These are phyloP conservation scores for Buceros bicornis DNA, from an alignment of 2,797 vertebrate species.

Conservation along the genomic window DNA sequence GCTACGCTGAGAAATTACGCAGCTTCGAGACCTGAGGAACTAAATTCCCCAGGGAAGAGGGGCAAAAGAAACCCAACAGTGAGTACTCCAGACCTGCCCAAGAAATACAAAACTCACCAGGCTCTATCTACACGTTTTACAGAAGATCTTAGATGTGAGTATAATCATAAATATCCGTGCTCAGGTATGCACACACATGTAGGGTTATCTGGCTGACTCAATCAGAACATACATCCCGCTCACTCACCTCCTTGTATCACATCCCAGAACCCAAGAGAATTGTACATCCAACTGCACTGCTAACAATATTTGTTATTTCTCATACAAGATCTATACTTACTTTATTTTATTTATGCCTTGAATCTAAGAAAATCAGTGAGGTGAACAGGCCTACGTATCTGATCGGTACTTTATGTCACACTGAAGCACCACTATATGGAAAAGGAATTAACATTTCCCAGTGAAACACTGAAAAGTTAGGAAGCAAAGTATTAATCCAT, in stretches of 20 bases:
- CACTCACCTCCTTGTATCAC: not conserved
- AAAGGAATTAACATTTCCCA: not conserved
- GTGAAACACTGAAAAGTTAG: not conserved
- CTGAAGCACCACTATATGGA: not conserved
- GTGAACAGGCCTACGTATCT: not conserved
- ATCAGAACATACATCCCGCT: not conserved
- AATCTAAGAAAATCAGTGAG: not conserved
- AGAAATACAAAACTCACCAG: not conserved
- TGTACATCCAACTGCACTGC: not conserved
- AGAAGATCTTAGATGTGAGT: not conserved
- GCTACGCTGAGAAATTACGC: not conserved
- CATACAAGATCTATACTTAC: not conserved
- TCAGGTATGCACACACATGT: not conserved
- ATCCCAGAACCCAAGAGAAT: not conserved
- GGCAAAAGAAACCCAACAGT: not conserved
- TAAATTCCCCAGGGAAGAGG: not conserved
- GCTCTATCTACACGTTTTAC: not conserved
- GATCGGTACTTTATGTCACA: not conserved
- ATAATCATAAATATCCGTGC: not conserved
- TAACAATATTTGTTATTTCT: not conserved
- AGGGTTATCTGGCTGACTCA: not conserved
- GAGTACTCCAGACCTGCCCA: not conserved
- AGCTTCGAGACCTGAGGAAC: not conserved
- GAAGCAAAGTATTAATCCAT: constrained; percentile 21
- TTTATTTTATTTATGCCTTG: not conserved